A percentile compares a stretch with the other conserved stretches of the same genome.
phyloP scores from a whole-genome alignment of 2,113 vertebrate genomes.

The Dendropsophus ebraccatus region DNA sequence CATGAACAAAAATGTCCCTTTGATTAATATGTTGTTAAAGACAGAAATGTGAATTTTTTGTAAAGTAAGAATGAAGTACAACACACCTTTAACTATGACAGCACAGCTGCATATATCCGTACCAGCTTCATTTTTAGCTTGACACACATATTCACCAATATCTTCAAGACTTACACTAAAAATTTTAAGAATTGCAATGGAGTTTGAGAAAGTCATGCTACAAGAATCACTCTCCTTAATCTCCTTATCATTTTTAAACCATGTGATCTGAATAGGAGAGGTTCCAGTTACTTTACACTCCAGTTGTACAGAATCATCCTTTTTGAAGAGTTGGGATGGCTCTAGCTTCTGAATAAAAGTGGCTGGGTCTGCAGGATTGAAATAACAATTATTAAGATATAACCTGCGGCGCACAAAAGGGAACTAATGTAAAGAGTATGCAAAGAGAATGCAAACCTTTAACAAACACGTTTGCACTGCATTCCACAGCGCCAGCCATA shows the following conservation, averaged over 20 bases:
- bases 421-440: conserved; percentile 54
- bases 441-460: conserved; percentile 85
- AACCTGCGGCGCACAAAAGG: conserved; percentile 46
- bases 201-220: conserved; percentile 76
- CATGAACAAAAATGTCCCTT: conserved; percentile 62
- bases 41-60: background rate
- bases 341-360: conserved; percentile 88
- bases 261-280: conserved; percentile 86
- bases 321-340: conserved; percentile 81
- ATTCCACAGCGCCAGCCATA: conserved; percentile 85
- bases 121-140: conserved; percentile 92
- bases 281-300: conserved; percentile 91
- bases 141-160: conserved; percentile 89
- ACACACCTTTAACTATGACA: conserved; percentile 93
- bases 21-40: conserved; percentile 60
- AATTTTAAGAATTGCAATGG: conserved; percentile 79
- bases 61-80: conserved; percentile 50
- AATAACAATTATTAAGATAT: conserved; percentile 67
- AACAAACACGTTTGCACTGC: conserved; percentile 88
- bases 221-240: conserved; percentile 81
- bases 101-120: conserved; percentile 87
- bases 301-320: conserved; percentile 77
- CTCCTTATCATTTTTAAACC: conserved; percentile 90
- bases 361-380: conserved; percentile 86
- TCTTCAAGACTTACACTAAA: conserved; percentile 77